Conservation (phyloP, 2,797 vertebrate species). For the Champsocephalus gunnari region DNA sequence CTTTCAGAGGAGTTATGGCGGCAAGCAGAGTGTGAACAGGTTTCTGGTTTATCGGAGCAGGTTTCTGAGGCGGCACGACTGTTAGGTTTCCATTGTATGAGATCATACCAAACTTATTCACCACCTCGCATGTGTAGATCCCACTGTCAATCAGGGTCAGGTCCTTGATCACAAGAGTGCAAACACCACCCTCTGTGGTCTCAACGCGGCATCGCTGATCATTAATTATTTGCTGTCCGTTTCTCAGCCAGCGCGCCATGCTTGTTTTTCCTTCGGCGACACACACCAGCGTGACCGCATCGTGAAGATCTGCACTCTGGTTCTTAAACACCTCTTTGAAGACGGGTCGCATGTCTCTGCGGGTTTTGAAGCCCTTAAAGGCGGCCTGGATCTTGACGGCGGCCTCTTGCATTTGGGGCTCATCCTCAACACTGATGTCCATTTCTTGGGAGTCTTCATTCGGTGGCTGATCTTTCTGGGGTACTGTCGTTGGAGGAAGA, state of each 20-base stretch:
- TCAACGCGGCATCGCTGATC: constrained; percentile 86
- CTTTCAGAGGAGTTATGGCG: constrained; percentile 86
- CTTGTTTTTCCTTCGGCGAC: constrained; percentile 87
- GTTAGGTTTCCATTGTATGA: constrained; percentile 91
- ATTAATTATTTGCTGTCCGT: constrained; percentile 81
- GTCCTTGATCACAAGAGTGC: constrained; percentile 87
- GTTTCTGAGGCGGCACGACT: constrained; percentile 79
- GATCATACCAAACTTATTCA: constrained; percentile 89
- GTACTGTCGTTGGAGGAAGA: constrained; percentile 65
- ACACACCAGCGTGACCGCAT: constrained; percentile 87
- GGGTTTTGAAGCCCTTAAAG: constrained; percentile 93
- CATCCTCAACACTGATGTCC: constrained; percentile 78
- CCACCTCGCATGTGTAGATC: constrained; percentile 91
- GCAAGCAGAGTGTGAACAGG: constrained; percentile 66
- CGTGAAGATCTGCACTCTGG: constrained; percentile 83
- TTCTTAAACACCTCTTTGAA: constrained; percentile 92
- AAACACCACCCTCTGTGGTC: constrained; percentile 85
- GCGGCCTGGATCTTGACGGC: constrained; percentile 95
- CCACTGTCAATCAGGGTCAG: constrained; percentile 86
- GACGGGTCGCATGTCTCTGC: constrained; percentile 90
- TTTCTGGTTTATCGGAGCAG: constrained; percentile 39
- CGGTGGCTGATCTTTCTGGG: constrained; percentile 59
- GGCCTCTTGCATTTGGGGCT: constrained; percentile 87
- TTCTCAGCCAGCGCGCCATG: constrained; percentile 89
- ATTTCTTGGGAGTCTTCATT: constrained; percentile 30